These are phyloP conservation scores for Mesaphorura yosii DNA, from an alignment of 1,140 invertebrate species.

Conservation along the genomic window DNA sequence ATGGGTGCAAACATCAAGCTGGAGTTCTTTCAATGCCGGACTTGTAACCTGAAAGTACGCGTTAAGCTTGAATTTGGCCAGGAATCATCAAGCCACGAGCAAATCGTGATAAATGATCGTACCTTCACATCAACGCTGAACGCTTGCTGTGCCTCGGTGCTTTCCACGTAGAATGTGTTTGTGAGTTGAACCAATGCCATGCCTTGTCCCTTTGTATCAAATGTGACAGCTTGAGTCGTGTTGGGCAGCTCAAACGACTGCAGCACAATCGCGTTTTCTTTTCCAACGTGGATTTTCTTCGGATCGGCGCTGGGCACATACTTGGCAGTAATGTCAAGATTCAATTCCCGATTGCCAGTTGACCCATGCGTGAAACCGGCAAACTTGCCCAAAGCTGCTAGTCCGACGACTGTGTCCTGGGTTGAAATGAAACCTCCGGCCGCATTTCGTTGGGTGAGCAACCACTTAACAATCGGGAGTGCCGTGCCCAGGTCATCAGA, in stretches of 20 bases:
- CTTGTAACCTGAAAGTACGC: background rate
- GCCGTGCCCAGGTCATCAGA: conserved; percentile 50
- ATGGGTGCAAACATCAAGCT: conserved; percentile 40
- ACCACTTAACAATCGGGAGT: conserved; percentile 67
- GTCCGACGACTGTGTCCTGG: conserved; percentile 38
- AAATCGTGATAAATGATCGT: background rate
- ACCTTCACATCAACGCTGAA: conserved; percentile 11
- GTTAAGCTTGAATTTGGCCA: conserved; percentile 19
- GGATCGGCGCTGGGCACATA: background rate
- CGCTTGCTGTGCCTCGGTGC: conserved; percentile 45
- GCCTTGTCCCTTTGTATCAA: conserved; percentile 65
- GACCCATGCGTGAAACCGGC: background rate
- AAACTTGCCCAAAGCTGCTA: conserved; percentile 9
- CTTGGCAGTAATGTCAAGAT: background rate
- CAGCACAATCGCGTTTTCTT: conserved; percentile 5
- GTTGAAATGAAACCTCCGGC: conserved; percentile 71
- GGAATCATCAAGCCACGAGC: background rate
- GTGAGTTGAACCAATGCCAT: conserved; percentile 70
- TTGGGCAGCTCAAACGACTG: conserved; percentile 40
- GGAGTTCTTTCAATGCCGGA: background rate
- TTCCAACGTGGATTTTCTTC: background rate
- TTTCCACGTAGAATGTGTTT: conserved; percentile 71
- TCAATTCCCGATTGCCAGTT: background rate
- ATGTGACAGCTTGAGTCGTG: conserved; percentile 43
- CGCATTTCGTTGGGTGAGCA: conserved; percentile 64